Evolutionary conservation across 2,888 invertebrate species (phyloP).

Genomic region (Geophilus truncorum): DNA sequence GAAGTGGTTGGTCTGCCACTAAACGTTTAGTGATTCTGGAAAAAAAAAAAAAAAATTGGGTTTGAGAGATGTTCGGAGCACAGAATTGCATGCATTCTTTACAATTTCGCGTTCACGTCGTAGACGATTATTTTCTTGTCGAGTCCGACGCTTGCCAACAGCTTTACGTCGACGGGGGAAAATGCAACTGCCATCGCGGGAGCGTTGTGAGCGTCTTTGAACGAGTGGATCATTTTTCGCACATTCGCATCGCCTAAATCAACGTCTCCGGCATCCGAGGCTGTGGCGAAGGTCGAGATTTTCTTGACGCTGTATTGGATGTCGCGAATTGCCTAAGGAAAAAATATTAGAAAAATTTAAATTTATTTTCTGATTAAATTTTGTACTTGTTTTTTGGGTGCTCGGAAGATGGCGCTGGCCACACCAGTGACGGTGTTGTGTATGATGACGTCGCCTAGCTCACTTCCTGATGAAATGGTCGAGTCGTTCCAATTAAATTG

Average conservation of each 20-base stretch:
- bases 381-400: conserved; percentile 36
- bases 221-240: conserved; percentile 44
- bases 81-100: too few relatives aligned
- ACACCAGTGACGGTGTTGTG: conserved; percentile 47
- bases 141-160: conserved; percentile 49
- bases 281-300: conserved; percentile 46
- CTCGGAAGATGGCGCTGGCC: conserved; percentile 43
- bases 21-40: too few relatives aligned
- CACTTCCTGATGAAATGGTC: conserved; percentile 46
- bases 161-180: conserved; percentile 49
- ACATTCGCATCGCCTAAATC: conserved; percentile 48
- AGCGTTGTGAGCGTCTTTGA: conserved; percentile 45
- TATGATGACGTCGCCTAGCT: conserved; percentile 47
- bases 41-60: neutral
- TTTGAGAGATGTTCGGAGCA: too few relatives aligned
- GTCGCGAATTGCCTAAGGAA: conserved; percentile 45
- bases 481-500: conserved; percentile 47
- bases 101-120: conserved; percentile 46
- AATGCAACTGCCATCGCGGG: conserved; percentile 49
- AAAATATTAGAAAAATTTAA: neutral
- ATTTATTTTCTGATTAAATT: neutral
- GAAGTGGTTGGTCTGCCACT: too few relatives aligned
- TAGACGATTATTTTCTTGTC: conserved; percentile 49
- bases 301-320: conserved; percentile 45
- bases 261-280: conserved; percentile 47